Base-by-base conservation (phyloP, 1,140 invertebrate species). In the Brachionus rubens region DNA sequence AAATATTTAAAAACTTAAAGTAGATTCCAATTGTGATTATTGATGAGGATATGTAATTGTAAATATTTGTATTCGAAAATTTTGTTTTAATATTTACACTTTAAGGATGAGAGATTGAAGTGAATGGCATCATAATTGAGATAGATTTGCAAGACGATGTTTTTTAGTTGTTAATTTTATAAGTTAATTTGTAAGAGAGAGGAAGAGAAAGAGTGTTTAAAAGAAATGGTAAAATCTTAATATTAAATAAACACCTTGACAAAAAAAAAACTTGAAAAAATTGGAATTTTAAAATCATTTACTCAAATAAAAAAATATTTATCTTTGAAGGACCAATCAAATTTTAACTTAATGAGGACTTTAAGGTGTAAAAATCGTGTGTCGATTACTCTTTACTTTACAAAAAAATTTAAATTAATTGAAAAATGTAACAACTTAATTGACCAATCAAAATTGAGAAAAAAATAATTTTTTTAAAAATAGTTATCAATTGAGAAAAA, bases 261-360 rank as follows among this genome's bases (percentile, higher is more conserved):
- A 36, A 36, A 36, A 5, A 5, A 36, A 9, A 36, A 36, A 36
- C 40, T 59, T 30, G 54, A 46, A 41, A 24, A 43, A 30, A n/a
- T n/a, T 41, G 59, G 59, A 65, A 65, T 65, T 65, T 65, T 43
- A 65, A 65, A 65, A 43, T 65, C 16, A 41, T 65, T 65, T 65
- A 24, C 59, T 65, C 59, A 65, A 65, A 65, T 65, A 65, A 65
- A 9, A 36, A 41, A 65, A 65, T 65, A 65, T 65, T 65, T 65
- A 65, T 19, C n/a, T n/a, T n/a, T n/a, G n/a, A n/a, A n/a, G n/a
- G n/a, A n/a, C n/a, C n/a, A n/a, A n/a, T n/a, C n/a, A n/a, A n/a
- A n/a, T n/a, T n/a, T n/a, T n/a, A n/a, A n/a, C n/a, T n/a, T n/a
- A n/a, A n/a, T n/a, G n/a, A n/a, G n/a, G n/a, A n/a, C n/a, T n/a